Percentiles rank a stretch among this genome's conserved stretches.
Conservation (phyloP, 2,888 invertebrate genomes). For the Caradrina kadenii region DNA sequence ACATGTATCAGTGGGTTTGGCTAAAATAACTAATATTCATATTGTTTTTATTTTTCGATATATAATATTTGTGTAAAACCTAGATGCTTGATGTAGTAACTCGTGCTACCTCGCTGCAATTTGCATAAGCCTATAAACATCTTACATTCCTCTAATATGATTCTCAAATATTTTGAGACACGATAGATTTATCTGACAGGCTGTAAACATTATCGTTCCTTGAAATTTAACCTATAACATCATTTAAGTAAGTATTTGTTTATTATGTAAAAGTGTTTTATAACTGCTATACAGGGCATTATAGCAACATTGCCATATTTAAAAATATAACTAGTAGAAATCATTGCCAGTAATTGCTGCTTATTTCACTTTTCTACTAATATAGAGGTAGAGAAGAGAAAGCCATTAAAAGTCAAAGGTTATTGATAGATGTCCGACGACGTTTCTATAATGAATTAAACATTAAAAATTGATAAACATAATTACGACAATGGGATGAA, state of each 20-base stretch:
- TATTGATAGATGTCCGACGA: slow-evolving; percentile 61
- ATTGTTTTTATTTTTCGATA: slow-evolving; percentile 7
- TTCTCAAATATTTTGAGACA: not conserved
- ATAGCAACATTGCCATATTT: slow-evolving; percentile 24
- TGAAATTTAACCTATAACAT: slow-evolving; percentile 2
- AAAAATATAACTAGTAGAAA: slow-evolving; percentile 19
- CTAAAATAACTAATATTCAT: slow-evolving; percentile 48
- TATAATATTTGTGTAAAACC: slow-evolving; percentile 18
- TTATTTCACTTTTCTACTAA: slow-evolving; percentile 67
- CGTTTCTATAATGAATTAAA: slow-evolving; percentile 62
- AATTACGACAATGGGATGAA: slow-evolving; percentile 44
- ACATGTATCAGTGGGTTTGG: slow-evolving; percentile 65
- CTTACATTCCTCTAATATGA: not conserved
- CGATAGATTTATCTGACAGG: too few species aligned
- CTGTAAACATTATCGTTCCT: not conserved
- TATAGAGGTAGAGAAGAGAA: slow-evolving; percentile 69
- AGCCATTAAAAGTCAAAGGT: slow-evolving; percentile 57
- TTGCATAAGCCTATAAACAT: not conserved
- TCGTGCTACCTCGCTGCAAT: not conserved
- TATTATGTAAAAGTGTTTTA: slow-evolving; percentile 32
- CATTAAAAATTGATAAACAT: slow-evolving; percentile 13
- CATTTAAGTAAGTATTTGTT: slow-evolving; percentile 15
- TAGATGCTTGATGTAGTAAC: not conserved
- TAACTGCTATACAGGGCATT: slow-evolving; percentile 37
- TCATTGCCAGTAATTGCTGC: slow-evolving; percentile 41